A percentile compares a stretch with the other conserved stretches of the same genome.
Evolutionary conservation across 2,888 invertebrate species (phyloP).

Genomic region (Mechanitis mazaeus): DNA sequence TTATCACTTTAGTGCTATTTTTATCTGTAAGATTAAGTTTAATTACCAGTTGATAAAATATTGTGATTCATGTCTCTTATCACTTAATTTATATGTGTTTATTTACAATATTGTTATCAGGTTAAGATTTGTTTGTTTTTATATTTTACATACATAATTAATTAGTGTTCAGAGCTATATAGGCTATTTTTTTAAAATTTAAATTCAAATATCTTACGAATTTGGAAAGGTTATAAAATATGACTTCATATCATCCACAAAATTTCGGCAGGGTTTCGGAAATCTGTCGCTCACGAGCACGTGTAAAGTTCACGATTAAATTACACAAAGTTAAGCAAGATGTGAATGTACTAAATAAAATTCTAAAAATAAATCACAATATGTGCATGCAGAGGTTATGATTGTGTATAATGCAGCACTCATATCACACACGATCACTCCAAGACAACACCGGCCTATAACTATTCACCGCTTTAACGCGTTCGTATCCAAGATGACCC

Average conservation of each 20-base stretch:
- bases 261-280: constrained; percentile 33
- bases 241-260: constrained; percentile 49
- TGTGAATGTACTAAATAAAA: constrained; percentile 66
- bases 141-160: no score
- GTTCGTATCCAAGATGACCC: constrained; percentile 51
- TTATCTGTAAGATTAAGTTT: no score
- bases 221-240: constrained; percentile 57
- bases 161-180: no score
- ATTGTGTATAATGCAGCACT: constrained; percentile 36
- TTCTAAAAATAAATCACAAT: constrained; percentile 72
- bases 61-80: constrained; percentile 12
- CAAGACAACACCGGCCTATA: constrained; percentile 46
- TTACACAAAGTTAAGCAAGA: constrained; percentile 51
- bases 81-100: constrained; percentile 29
- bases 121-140: constrained; percentile 21
- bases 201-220: constrained; percentile 53
- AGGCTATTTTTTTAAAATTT: no score
- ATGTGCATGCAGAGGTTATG: constrained; percentile 64
- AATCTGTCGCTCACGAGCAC: constrained; percentile 49
- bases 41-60: no score
- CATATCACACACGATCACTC: constrained; percentile 36
- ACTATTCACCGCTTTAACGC: constrained; percentile 41
- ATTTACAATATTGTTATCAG: constrained; percentile 1
- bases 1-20: no score
- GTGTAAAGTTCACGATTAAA: constrained; percentile 51